A percentile compares a stretch with the other conserved stretches of the same genome.
Conservation (phyloP, 2,113 vertebrate genomes). For the Melanerpes formicivorus region DNA sequence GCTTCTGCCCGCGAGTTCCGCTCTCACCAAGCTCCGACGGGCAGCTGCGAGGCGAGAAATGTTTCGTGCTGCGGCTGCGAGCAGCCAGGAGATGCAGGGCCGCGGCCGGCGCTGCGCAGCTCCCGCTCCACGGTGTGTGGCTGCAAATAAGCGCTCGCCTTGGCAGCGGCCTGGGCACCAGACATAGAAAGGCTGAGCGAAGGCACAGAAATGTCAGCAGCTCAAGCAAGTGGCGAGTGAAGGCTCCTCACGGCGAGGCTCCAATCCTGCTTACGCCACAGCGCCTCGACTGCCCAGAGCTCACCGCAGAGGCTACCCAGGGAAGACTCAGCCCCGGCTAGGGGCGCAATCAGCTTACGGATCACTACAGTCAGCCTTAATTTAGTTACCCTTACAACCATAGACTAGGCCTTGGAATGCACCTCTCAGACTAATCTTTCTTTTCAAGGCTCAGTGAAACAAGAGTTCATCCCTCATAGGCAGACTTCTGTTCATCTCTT, state of each 20-base stretch:
- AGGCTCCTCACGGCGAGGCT: background rate
- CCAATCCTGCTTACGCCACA: background rate
- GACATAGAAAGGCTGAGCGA: background rate
- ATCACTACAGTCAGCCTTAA: background rate
- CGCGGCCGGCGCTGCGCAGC: too few relatives aligned
- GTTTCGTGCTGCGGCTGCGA: background rate
- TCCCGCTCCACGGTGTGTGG: too few relatives aligned
- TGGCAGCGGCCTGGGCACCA: background rate
- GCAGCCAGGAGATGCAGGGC: background rate
- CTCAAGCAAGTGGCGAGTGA: background rate
- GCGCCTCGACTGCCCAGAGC: accelerated
- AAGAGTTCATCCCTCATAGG: background rate
- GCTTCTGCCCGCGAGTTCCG: background rate
- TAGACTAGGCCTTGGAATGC: too few relatives aligned
- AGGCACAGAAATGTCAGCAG: background rate
- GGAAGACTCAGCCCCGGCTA: too few relatives aligned
- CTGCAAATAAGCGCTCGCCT: too few relatives aligned
- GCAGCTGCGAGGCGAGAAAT: background rate
- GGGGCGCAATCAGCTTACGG: background rate
- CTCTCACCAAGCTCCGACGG: background rate
- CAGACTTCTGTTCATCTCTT: background rate
- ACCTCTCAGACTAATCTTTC: background rate
- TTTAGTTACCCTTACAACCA: background rate
- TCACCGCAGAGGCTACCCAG: too few relatives aligned
- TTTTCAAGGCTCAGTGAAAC: background rate